These are phyloP conservation scores for Hyles lineata DNA, from an alignment of 2,888 invertebrate species.

Conservation along the genomic window DNA sequence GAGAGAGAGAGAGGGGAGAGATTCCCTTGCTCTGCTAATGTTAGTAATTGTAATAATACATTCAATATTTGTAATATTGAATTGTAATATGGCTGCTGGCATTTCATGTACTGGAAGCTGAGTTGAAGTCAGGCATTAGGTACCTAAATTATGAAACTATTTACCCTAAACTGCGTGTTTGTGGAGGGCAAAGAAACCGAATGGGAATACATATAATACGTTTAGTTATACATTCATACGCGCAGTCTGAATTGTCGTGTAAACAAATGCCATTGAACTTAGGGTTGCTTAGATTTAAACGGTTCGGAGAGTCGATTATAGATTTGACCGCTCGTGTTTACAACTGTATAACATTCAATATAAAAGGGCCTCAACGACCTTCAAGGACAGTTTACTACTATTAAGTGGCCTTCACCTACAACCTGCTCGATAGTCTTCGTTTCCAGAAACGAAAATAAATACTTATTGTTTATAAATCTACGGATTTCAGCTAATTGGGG, in stretches of 20 bases:
- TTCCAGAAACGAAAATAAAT: too few species aligned
- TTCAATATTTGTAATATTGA: too few species aligned
- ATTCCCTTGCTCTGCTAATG: too few species aligned
- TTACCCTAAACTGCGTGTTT: neutral
- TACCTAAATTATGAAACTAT: neutral
- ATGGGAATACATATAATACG: neutral
- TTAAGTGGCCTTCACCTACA: too few species aligned
- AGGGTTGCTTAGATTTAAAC: neutral
- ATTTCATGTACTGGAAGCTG: neutral
- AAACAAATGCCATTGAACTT: constrained; percentile 23
- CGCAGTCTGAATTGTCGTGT: neutral
- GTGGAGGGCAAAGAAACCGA: constrained; percentile 1
- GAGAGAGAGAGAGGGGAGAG: too few species aligned
- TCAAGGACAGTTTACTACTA: too few species aligned
- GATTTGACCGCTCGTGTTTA: neutral
- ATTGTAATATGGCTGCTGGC: too few species aligned
- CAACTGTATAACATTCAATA: neutral
- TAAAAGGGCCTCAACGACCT: too few species aligned
- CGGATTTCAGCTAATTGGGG: too few species aligned
- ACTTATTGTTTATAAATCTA: too few species aligned
- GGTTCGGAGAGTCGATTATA: neutral
- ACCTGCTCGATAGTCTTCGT: too few species aligned
- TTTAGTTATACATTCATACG: neutral
- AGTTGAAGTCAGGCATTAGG: neutral
- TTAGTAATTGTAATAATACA: too few species aligned